Evolutionary conservation across 2,113 vertebrate species (phyloP).

Genomic region (Seriola aureovittata): DNA sequence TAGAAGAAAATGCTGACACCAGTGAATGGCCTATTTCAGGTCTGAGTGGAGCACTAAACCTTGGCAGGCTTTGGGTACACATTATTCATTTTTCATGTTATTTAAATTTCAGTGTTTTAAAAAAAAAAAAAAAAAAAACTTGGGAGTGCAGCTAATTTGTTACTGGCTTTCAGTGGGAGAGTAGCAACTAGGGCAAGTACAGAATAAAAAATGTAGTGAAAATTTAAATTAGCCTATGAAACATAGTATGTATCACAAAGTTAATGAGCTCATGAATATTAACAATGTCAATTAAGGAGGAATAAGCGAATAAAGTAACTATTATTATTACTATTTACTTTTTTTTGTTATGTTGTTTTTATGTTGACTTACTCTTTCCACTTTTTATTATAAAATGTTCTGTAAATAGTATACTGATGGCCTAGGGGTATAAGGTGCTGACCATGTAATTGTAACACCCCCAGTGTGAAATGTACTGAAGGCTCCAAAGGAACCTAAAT

Average conservation of each 20-base stretch:
- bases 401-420: background rate
- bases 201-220: conserved; percentile 5
- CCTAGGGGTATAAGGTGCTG: background rate
- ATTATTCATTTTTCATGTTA: conserved; percentile 63
- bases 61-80: conserved; percentile 19
- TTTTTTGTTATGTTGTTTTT: background rate
- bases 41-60: conserved; percentile 22
- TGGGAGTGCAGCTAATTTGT: conserved; percentile 28
- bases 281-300: background rate
- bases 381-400: background rate
- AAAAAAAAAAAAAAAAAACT: conserved; percentile 10
- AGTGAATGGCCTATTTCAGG: conserved; percentile 46
- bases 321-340: too few relatives aligned
- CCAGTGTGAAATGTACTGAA: background rate
- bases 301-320: background rate
- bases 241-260: conserved; percentile 4
- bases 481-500: background rate
- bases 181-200: conserved; percentile 24
- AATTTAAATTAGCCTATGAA: conserved; percentile 12
- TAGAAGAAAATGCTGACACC: conserved; percentile 43
- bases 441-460: background rate
- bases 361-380: background rate
- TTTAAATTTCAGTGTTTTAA: conserved; percentile 40
- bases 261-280: conserved; percentile 42
- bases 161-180: conserved; percentile 25